phyloP scores from a whole-genome alignment of 2,113 vertebrate species.

The Poecile atricapillus region DNA sequence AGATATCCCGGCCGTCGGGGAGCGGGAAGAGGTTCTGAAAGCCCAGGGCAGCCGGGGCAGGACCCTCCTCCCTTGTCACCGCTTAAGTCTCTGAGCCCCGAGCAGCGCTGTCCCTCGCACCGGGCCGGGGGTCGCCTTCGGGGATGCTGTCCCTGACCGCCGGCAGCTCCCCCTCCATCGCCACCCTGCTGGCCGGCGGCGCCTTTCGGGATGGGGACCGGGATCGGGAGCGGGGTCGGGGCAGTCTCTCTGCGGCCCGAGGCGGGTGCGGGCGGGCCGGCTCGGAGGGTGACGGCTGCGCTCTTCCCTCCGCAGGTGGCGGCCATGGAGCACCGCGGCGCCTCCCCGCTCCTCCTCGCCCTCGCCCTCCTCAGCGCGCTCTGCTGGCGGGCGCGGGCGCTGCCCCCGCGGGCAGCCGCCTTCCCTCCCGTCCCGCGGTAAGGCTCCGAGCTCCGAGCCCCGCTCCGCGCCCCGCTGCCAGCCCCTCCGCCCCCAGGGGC shows the following conservation, averaged over 20 bases:
- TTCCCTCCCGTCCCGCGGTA: constrained; percentile 74
- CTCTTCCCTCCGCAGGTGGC: constrained; percentile 51
- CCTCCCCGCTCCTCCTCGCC: constrained; percentile 81
- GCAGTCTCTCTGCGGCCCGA: too few relatives aligned
- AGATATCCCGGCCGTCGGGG: not conserved
- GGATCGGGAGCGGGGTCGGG: not conserved
- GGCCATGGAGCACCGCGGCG: constrained; percentile 83
- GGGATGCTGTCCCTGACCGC: not conserved
- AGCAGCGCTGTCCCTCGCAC: not conserved
- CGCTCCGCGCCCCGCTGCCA: not conserved
- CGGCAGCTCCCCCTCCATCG: not conserved
- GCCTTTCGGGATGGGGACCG: not conserved
- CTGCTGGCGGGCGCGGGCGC: constrained; percentile 76
- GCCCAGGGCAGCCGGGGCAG: not conserved
- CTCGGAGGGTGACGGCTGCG: not conserved
- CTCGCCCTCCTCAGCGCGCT: constrained; percentile 81
- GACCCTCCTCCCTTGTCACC: not conserved
- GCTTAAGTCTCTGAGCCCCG: not conserved
- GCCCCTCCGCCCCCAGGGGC: not conserved
- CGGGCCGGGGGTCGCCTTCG: not conserved
- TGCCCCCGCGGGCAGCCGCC: constrained; percentile 5
- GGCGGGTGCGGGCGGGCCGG: not conserved
- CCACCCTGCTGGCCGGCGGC: not conserved
- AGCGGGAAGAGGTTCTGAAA: not conserved
- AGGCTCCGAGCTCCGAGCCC: not conserved